Conservation (phyloP, 1,140 invertebrate genomes). For the Drosophila insularis region DNA sequence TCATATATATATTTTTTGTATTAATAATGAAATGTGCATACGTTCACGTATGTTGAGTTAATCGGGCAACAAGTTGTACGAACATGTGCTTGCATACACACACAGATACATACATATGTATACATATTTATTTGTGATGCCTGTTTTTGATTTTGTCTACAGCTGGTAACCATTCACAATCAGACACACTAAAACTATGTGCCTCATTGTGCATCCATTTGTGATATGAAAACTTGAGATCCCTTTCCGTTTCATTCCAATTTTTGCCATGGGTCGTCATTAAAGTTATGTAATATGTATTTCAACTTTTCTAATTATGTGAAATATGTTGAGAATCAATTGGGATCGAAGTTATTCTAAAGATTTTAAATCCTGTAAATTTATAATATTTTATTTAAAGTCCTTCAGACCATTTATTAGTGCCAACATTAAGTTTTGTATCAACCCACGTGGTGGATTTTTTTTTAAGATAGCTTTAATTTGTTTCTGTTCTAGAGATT, state of each 20-base stretch:
- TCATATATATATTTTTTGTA: not conserved
- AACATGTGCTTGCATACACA: constrained; percentile 14
- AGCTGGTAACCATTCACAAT: constrained; percentile 43
- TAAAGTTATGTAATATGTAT: not conserved
- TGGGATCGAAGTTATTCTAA: too few relatives aligned
- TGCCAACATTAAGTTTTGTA: too few relatives aligned
- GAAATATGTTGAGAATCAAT: too few relatives aligned
- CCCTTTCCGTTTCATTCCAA: not conserved
- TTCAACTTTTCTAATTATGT: not conserved
- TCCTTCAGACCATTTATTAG: too few relatives aligned
- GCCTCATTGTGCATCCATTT: constrained; percentile 57
- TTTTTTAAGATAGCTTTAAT: not conserved
- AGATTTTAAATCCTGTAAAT: too few relatives aligned
- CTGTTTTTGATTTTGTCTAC: constrained; percentile 64
- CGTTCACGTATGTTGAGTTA: constrained; percentile 25
- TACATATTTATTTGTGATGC: constrained; percentile 7
- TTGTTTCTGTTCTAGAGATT: constrained; percentile 30
- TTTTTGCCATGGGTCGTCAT: not conserved
- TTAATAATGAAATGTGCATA: constrained; percentile 35
- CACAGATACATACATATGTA: not conserved
- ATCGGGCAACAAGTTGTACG: constrained; percentile 61
- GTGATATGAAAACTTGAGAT: constrained; percentile 16
- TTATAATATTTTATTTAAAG: too few relatives aligned
- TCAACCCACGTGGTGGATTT: not conserved
- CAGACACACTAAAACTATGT: not conserved